phyloP scores from a whole-genome alignment of 2,113 vertebrate genomes.

The Tympanuchus pallidicinctus region DNA sequence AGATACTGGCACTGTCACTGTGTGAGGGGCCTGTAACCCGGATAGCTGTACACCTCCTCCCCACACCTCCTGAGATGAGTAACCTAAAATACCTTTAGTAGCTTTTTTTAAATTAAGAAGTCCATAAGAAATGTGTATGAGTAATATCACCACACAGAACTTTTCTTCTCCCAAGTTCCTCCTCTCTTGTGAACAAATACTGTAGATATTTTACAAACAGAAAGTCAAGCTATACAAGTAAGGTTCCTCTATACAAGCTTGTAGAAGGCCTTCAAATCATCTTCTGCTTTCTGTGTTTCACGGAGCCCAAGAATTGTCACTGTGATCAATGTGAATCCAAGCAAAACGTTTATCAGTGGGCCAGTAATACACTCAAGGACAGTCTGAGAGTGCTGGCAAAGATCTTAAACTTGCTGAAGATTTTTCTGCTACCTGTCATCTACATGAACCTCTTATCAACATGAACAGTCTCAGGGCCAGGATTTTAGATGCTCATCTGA shows the following conservation, averaged over 20 bases:
- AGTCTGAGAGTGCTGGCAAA: not conserved
- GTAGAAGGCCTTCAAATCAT: not conserved
- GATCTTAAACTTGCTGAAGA: not conserved
- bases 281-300: not conserved
- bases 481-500: not conserved
- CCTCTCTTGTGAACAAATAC: not conserved
- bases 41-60: not conserved
- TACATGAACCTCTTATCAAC: no score
- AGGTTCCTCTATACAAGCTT: not conserved
- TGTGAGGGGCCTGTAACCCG: not conserved
- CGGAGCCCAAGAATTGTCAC: not conserved
- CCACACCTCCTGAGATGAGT: not conserved
- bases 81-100: not conserved
- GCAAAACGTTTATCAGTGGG: not conserved
- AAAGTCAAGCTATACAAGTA: not conserved
- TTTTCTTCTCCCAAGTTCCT: not conserved
- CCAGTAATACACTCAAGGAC: not conserved
- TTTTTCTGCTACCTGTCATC: not conserved
- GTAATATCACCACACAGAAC: not conserved
- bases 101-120: not conserved
- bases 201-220: not conserved
- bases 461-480: not conserved
- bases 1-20: not conserved
- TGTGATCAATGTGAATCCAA: not conserved
- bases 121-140: not conserved